Conservation (phyloP, 2,888 invertebrate species). For the Hydropsyche betteni region DNA sequence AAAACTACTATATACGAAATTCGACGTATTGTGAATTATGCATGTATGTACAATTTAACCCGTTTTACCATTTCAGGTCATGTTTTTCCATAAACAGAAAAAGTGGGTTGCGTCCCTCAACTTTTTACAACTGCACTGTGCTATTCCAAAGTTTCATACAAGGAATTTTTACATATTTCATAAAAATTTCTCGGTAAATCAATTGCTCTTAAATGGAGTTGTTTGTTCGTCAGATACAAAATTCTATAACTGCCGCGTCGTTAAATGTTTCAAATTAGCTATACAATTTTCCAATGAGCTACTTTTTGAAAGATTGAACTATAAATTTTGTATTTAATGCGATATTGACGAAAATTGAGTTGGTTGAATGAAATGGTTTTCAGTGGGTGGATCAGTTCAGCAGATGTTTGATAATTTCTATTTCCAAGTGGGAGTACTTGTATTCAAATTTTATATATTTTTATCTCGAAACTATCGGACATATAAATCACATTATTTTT, state of each 20-base stretch:
- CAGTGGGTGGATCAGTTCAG: conserved; percentile 16
- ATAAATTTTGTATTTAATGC: too few relatives aligned
- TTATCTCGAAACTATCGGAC: neutral
- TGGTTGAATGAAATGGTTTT: conserved; percentile 19
- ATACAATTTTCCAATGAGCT: too few relatives aligned
- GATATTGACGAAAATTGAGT: conserved; percentile 5
- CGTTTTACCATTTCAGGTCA: conserved; percentile 25
- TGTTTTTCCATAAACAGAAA: conserved; percentile 34
- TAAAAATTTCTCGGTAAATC: conserved; percentile 3
- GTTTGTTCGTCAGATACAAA: too few relatives aligned
- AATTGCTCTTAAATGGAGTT: too few relatives aligned
- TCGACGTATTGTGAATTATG: conserved; percentile 24
- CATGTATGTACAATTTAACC: conserved; percentile 8
- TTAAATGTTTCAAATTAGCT: too few relatives aligned
- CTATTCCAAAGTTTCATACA: neutral
- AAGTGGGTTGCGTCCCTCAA: conserved; percentile 40
- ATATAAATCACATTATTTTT: too few relatives aligned
- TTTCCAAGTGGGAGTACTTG: conserved; percentile 11
- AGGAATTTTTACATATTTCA: conserved; percentile 6
- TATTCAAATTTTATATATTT: conserved; percentile 16
- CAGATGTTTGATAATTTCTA: conserved; percentile 20
- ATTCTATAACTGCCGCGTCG: too few relatives aligned
- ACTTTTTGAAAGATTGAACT: too few relatives aligned
- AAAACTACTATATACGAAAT: neutral
- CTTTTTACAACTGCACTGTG: neutral